Conservation (phyloP, 1,140 invertebrate species). For the Magallana ariakensis region DNA sequence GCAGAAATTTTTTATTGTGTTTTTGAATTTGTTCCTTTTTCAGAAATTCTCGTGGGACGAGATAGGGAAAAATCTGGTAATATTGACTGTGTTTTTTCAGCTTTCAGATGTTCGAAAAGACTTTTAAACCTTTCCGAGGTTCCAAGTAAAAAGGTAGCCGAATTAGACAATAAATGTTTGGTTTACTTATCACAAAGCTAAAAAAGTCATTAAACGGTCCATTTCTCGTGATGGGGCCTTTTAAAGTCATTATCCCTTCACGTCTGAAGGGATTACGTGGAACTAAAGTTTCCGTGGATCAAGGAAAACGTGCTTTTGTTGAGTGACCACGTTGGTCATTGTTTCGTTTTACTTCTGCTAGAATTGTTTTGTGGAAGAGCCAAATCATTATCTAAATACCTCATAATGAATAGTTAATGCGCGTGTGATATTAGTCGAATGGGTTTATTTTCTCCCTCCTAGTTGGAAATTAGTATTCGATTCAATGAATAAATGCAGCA, state of each 20-base stretch:
- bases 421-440: slow-evolving; percentile 3
- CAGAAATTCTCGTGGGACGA: not conserved
- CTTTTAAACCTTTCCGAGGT: not conserved
- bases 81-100: not conserved
- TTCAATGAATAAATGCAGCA: slow-evolving; percentile 11
- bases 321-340: slow-evolving; percentile 5
- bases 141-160: not conserved
- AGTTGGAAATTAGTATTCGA: not conserved
- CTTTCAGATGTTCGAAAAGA: slow-evolving; percentile 2
- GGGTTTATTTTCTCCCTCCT: not conserved
- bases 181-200: slow-evolving; percentile 28
- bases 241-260: slow-evolving; percentile 9
- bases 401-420: slow-evolving; percentile 21
- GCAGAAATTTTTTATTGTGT: too few relatives aligned
- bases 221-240: slow-evolving; percentile 1
- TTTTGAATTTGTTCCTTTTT: not conserved
- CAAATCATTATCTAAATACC: slow-evolving; percentile 24
- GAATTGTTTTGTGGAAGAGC: not conserved
- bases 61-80: not conserved
- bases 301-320: not conserved
- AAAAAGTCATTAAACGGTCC: slow-evolving; percentile 13
- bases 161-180: slow-evolving; percentile 12
- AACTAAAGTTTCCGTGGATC: not conserved
- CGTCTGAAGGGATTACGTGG: slow-evolving; percentile 8
- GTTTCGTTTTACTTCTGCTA: not conserved